These are phyloP conservation scores for Tapirus indicus DNA, from an alignment of 2,797 vertebrate genomes.

Conservation along the genomic window DNA sequence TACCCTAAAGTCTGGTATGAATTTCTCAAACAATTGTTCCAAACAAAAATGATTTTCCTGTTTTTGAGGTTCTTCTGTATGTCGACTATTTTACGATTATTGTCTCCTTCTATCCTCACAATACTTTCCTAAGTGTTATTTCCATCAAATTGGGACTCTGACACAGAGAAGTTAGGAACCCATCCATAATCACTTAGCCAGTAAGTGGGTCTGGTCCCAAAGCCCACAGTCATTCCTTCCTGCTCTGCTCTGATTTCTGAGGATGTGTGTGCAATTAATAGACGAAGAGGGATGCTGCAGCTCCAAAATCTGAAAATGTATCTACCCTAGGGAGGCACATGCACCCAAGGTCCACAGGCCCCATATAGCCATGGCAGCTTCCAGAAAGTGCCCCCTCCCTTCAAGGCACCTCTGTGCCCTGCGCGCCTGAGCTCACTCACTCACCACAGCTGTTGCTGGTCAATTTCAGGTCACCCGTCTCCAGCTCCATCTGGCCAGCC, in stretches of 20 bases:
- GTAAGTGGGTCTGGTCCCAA: not conserved
- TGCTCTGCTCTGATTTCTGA: not conserved
- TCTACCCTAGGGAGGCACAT: not conserved
- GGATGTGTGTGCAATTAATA: no score
- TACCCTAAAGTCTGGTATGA: not conserved
- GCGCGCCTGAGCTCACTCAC: not conserved
- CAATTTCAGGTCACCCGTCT: conserved; percentile 51
- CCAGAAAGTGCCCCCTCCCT: not conserved
- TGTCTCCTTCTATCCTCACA: not conserved
- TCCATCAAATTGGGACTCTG: not conserved
- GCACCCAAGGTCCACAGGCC: not conserved
- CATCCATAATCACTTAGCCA: not conserved
- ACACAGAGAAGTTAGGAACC: not conserved
- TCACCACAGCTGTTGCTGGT: not conserved
- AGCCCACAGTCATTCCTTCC: not conserved
- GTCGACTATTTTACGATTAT: not conserved
- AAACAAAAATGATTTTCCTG: not conserved
- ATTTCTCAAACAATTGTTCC: not conserved
- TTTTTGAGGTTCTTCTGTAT: not conserved
- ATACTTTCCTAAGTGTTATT: not conserved
- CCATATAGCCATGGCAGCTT: fast-evolving
- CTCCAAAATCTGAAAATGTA: not conserved
- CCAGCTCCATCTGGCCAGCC: not conserved
- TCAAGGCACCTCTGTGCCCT: not conserved
- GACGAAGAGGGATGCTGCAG: not conserved